Conservation (phyloP, 1,140 invertebrate species). For the Trissolcus basalis region DNA sequence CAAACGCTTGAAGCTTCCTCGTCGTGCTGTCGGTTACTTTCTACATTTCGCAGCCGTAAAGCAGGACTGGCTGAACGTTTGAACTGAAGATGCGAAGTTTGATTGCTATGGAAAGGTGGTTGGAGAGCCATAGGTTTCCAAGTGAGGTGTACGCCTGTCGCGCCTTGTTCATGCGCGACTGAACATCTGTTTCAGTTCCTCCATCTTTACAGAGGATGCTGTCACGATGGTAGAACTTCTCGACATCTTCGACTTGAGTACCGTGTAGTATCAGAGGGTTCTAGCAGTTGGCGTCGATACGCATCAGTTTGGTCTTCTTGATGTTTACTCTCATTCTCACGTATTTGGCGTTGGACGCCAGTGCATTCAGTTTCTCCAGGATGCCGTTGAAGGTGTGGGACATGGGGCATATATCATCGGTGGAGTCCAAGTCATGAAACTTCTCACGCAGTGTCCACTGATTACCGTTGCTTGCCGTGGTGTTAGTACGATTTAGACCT, state of each 20-base stretch:
- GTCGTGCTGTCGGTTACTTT: background rate
- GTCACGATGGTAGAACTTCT: background rate
- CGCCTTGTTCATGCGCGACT: background rate
- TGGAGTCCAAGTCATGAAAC: conserved; percentile 2
- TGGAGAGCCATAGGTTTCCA: background rate
- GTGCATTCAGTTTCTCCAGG: conserved; percentile 4
- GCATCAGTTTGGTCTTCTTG: background rate
- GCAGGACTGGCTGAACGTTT: background rate
- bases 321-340: background rate
- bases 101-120: background rate
- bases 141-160: background rate
- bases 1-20: background rate
- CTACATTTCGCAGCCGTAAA: conserved; percentile 1
- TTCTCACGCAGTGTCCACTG: conserved; percentile 22
- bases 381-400: background rate
- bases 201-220: background rate
- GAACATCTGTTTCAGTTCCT: background rate
- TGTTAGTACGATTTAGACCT: conserved; percentile 4
- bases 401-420: conserved; percentile 9
- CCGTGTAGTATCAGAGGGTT: background rate
- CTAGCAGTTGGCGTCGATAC: no score
- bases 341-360: conserved; percentile 3
- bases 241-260: background rate
- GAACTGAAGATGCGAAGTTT: background rate
- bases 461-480: conserved; percentile 4